Evolutionary conservation across 1,140 invertebrate species (phyloP).

Genomic region (Pristionchus pacificus): DNA sequence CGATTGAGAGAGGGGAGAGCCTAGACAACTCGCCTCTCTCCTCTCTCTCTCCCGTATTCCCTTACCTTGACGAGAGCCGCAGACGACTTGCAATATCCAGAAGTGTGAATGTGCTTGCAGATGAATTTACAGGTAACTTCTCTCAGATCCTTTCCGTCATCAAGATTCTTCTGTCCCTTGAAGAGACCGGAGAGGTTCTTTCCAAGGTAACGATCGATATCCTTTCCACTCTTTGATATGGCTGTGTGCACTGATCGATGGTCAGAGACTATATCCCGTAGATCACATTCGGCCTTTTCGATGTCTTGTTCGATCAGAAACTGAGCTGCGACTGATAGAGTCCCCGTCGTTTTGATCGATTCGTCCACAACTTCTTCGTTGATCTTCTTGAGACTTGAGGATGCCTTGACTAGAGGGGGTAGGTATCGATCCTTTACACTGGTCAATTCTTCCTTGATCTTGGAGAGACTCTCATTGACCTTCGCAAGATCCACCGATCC

Average conservation of each 20-base stretch:
- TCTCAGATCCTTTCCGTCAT: not conserved
- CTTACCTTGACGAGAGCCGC: no score
- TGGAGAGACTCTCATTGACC: no score
- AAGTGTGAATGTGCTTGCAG: not conserved
- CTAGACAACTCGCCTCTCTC: no score
- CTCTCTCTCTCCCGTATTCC: not conserved
- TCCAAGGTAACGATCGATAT: slow-evolving; percentile 7
- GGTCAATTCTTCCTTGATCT: not conserved
- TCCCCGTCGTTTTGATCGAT: not conserved
- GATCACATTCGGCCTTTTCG: not conserved
- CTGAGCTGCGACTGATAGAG: slow-evolving; percentile 10
- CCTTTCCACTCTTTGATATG: slow-evolving; percentile 6
- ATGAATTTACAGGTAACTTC: not conserved
- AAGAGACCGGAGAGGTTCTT: slow-evolving; percentile 1
- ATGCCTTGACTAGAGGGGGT: not conserved
- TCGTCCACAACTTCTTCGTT: not conserved
- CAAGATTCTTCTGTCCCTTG: not conserved
- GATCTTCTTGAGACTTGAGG: not conserved
- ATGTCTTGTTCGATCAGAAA: not conserved
- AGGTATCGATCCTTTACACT: not conserved
- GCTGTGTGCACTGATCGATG: slow-evolving; percentile 9
- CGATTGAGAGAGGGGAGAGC: no score
- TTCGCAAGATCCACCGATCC: not conserved
- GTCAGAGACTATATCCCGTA: not conserved
- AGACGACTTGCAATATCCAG: no score